Conservation (phyloP, 2,113 vertebrate genomes). For the Girardinichthys multiradiatus region DNA sequence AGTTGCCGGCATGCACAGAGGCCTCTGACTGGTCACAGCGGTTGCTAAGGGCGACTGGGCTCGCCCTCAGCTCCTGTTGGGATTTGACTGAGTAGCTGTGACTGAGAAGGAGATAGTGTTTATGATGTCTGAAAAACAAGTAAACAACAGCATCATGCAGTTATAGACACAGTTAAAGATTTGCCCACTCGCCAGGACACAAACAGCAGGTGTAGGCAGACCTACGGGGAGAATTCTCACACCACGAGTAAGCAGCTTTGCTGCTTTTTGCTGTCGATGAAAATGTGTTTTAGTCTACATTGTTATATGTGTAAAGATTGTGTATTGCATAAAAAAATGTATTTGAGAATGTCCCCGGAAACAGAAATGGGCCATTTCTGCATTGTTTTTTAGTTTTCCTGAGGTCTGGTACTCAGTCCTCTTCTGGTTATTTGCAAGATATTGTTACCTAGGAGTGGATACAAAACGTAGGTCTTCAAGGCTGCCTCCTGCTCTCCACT, state of each 20-base stretch:
- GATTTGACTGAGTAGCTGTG: conserved; percentile 51
- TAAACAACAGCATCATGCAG: neutral
- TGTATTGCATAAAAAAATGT: neutral
- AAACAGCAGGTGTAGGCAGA: conserved; percentile 2
- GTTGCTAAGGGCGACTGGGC: conserved; percentile 54
- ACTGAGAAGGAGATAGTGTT: conserved; percentile 60
- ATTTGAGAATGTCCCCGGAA: neutral
- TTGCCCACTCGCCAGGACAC: conserved; percentile 10
- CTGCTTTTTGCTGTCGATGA: neutral
- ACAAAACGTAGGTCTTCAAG: conserved; percentile 60
- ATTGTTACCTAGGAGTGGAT: conserved; percentile 65
- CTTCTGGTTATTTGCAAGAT: conserved; percentile 2
- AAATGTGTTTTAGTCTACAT: neutral
- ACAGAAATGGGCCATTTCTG: neutral
- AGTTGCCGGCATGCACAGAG: conserved; percentile 54
- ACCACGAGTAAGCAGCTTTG: neutral
- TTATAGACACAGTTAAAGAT: neutral
- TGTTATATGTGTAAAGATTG: neutral
- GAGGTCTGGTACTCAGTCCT: neutral
- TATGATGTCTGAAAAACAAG: conserved; percentile 36
- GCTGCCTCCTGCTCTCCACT: conserved; percentile 16
- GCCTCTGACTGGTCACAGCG: conserved; percentile 58
- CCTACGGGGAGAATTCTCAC: neutral
- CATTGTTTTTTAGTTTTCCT: neutral
- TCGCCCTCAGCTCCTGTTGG: conserved; percentile 55